A percentile compares a stretch with the other conserved stretches of the same genome.
Conservation (phyloP, 1,140 invertebrate species). For the Listronotus bonariensis region DNA sequence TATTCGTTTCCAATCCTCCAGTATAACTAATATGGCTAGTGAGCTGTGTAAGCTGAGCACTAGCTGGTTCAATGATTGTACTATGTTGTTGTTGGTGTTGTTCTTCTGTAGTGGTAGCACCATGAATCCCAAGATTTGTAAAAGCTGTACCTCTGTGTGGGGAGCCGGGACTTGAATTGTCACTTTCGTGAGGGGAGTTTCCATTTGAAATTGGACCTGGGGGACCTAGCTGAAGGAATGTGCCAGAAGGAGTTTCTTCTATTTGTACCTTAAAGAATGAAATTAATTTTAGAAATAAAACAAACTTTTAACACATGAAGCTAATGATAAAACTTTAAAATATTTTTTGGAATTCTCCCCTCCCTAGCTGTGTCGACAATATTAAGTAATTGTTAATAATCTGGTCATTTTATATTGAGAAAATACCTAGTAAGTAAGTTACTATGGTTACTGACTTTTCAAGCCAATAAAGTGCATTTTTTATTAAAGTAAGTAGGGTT, state of each 20-base stretch:
- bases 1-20: constrained; percentile 38
- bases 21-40: constrained; percentile 53
- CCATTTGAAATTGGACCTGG: constrained; percentile 41
- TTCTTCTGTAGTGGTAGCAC: background rate
- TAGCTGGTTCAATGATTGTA: constrained; percentile 32
- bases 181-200: constrained; percentile 46
- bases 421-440: too few species aligned
- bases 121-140: constrained; percentile 18
- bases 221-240: constrained; percentile 46
- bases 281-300: constrained; percentile 25
- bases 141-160: constrained; percentile 38
- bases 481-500: too few species aligned
- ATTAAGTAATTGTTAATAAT: too few species aligned
- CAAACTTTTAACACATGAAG: too few species aligned
- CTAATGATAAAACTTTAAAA: too few species aligned
- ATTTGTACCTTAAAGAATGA: constrained; percentile 46
- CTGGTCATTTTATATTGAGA: too few species aligned
- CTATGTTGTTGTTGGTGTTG: constrained; percentile 24
- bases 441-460: too few species aligned
- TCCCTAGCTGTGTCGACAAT: too few species aligned
- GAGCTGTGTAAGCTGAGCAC: constrained; percentile 50
- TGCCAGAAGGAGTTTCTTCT: constrained; percentile 40
- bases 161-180: constrained; percentile 45
- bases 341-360: too few species aligned
- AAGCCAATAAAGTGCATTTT: too few species aligned